Conservation (phyloP, 2,888 invertebrate genomes). For the Hypomecis punctinalis region DNA sequence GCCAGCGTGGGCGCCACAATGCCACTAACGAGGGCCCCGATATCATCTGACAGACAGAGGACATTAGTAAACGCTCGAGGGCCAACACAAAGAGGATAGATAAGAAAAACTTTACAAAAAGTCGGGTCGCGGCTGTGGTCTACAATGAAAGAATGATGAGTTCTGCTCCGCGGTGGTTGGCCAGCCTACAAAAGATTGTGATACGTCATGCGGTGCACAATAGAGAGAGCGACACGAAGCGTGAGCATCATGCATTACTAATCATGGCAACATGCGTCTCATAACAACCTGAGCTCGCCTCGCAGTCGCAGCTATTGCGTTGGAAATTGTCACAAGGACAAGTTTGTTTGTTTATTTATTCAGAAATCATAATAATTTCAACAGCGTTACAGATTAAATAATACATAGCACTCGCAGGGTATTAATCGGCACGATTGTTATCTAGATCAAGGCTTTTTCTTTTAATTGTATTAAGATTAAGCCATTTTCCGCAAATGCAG, state of each 20-base stretch:
- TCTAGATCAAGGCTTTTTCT: constrained; percentile 21
- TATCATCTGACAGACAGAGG: constrained; percentile 75
- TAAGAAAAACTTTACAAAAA: constrained; percentile 67
- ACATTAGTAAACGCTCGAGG: constrained; percentile 72
- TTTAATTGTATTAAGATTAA: too few species aligned
- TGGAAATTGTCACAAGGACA: constrained; percentile 38
- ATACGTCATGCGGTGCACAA: constrained; percentile 75
- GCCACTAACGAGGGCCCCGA: constrained; percentile 75
- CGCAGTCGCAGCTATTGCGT: constrained; percentile 26
- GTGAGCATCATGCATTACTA: constrained; percentile 75
- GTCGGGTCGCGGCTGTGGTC: constrained; percentile 53
- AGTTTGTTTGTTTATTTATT: constrained; percentile 26
- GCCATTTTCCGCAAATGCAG: constrained; percentile 11
- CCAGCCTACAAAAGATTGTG: constrained; percentile 70
- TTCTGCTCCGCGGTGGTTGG: constrained; percentile 59
- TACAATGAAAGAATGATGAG: constrained; percentile 68
- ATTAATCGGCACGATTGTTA: constrained; percentile 3
- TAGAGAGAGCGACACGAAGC: constrained; percentile 75
- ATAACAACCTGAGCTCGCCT: constrained; percentile 50
- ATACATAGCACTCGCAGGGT: background rate
- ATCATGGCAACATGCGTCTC: constrained; percentile 65
- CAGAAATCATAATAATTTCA: constrained; percentile 19
- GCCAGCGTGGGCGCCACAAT: constrained; percentile 75
- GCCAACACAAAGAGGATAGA: constrained; percentile 64
- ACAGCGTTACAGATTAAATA: constrained; percentile 5